Evolutionary conservation across 35 echinoderm and acorn worm genomes (phyloP).

Genomic region (Diadema setosum): DNA sequence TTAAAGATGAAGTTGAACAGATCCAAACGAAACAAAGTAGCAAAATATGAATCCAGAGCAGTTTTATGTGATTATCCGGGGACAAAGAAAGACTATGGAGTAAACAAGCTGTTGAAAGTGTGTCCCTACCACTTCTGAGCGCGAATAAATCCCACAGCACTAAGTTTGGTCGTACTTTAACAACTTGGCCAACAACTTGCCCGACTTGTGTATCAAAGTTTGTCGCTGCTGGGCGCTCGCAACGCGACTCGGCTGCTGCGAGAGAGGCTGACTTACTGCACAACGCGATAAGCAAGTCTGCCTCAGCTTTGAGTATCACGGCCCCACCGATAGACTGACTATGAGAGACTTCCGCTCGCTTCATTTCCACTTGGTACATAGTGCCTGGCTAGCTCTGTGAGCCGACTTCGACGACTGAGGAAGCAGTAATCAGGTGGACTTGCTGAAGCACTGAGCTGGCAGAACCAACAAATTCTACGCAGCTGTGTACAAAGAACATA

Average conservation of each 20-base stretch:
- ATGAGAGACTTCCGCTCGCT: conserved; percentile 2
- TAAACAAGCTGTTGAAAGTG: background rate
- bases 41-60: background rate
- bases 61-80: background rate
- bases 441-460: background rate
- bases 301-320: conserved; percentile 17
- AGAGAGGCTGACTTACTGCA: background rate
- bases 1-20: background rate
- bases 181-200: background rate
- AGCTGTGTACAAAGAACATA: no score
- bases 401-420: background rate
- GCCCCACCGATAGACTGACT: conserved; percentile 4
- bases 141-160: background rate
- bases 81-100: background rate
- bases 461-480: background rate
- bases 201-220: background rate
- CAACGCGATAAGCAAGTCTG: conserved; percentile 6
- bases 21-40: conserved; percentile 8
- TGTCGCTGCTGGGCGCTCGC: background rate
- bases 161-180: background rate
- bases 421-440: conserved; percentile 7
- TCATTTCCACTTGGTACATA: conserved; percentile 22
- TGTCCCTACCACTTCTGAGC: background rate
- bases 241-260: background rate
- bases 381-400: conserved; percentile 13